phyloP scores from a whole-genome alignment of 2,888 invertebrate genomes.

The Epiblema foenella region DNA sequence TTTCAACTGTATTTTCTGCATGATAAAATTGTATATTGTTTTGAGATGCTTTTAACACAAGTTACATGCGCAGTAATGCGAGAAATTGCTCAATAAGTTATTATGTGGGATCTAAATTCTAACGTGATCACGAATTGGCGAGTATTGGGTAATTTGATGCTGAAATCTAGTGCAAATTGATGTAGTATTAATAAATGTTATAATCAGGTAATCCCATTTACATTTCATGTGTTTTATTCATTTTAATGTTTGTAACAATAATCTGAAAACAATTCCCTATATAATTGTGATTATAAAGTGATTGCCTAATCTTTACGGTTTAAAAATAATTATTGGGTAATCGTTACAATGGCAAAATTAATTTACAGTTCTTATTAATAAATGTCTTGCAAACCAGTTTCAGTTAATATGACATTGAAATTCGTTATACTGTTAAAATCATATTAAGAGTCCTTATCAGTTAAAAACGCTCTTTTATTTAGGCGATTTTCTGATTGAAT shows the following conservation, averaged over 20 bases:
- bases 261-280: no score
- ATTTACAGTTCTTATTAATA: no score
- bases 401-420: not conserved
- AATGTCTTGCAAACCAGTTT: not conserved
- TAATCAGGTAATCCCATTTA: no score
- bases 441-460: no score
- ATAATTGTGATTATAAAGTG: no score
- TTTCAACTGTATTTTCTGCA: not conserved
- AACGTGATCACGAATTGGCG: constrained; percentile 46
- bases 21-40: not conserved
- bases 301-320: no score
- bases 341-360: not conserved
- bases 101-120: constrained; percentile 54
- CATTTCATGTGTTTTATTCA: no score
- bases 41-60: not conserved
- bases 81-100: constrained; percentile 57
- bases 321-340: not conserved
- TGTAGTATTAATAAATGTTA: no score
- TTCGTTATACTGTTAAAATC: no score
- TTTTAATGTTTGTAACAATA: no score
- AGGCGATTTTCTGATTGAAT: no score
- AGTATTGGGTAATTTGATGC: constrained; percentile 1
- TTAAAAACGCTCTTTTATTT: no score
- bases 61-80: constrained; percentile 50
- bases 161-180: not conserved